Conservation (phyloP, 2,888 invertebrate genomes). For the Lagria hirta region DNA sequence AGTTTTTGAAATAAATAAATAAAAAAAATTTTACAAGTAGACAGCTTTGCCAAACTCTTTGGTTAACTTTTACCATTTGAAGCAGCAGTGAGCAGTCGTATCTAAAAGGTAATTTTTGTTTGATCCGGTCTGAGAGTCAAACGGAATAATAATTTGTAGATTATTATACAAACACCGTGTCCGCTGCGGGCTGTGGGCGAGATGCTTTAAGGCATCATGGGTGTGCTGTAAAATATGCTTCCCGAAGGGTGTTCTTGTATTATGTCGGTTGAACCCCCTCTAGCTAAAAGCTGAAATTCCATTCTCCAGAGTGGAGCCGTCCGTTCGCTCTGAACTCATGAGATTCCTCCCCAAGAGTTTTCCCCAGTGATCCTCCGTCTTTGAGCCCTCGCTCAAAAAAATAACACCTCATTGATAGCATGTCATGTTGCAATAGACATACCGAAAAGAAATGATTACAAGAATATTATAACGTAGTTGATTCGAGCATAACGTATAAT, state of each 20-base stretch:
- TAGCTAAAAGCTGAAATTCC: slow-evolving; percentile 47
- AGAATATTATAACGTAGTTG: slow-evolving; percentile 16
- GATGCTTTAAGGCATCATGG: slow-evolving; percentile 45
- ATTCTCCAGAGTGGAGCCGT: too few relatives aligned
- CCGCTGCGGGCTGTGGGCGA: slow-evolving; percentile 50
- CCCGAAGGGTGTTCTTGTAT: slow-evolving; percentile 48
- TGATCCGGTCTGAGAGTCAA: slow-evolving; percentile 25
- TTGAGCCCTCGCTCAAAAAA: slow-evolving; percentile 17
- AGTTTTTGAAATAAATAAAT: too few relatives aligned
- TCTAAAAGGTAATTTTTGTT: too few relatives aligned
- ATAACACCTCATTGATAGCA: slow-evolving; percentile 20
- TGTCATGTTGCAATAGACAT: slow-evolving; percentile 10
- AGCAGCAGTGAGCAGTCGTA: too few relatives aligned
- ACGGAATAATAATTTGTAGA: slow-evolving; percentile 42
- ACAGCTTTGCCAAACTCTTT: too few relatives aligned
- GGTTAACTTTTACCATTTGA: too few relatives aligned
- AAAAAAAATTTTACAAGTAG: too few relatives aligned
- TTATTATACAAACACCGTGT: slow-evolving; percentile 53
- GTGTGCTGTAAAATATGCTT: slow-evolving; percentile 52
- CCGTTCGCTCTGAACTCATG: slow-evolving; percentile 28
- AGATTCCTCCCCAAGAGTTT: slow-evolving; percentile 34
- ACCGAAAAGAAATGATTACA: slow-evolving; percentile 15
- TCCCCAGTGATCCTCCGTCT: slow-evolving; percentile 28
- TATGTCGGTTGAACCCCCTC: slow-evolving; percentile 45
- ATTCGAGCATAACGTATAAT: slow-evolving; percentile 13